Conservation (phyloP, 2,888 invertebrate species). For the Ditula angustiorana region DNA sequence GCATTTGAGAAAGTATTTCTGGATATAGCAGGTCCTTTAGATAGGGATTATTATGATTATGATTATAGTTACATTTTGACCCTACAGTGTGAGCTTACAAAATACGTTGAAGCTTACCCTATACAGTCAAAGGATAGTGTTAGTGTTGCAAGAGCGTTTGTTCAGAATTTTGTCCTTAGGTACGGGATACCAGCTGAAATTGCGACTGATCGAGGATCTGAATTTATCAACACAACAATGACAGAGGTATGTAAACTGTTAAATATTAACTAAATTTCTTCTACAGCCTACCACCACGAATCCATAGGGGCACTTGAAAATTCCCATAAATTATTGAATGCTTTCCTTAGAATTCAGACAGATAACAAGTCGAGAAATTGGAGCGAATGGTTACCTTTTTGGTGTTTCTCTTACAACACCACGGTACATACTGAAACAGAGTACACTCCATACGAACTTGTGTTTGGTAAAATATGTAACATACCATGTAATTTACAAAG, state of each 20-base stretch:
- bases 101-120: neutral
- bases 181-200: neutral
- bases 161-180: conserved; percentile 1
- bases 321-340: conserved; percentile 33
- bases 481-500: conserved; percentile 38
- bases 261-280: conserved; percentile 28
- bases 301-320: conserved; percentile 33
- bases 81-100: neutral
- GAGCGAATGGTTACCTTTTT: conserved; percentile 44
- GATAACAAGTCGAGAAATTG: conserved; percentile 39
- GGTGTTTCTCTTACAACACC: conserved; percentile 44
- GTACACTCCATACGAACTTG: conserved; percentile 40
- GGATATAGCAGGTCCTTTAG: conserved; percentile 1
- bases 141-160: neutral
- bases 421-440: conserved; percentile 39
- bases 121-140: neutral
- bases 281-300: conserved; percentile 37
- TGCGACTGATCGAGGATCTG: neutral
- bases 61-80: too few species aligned
- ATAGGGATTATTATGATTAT: neutral
- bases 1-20: conserved; percentile 4
- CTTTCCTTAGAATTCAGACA: conserved; percentile 40
- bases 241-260: conserved; percentile 38
- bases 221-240: conserved; percentile 31
- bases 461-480: conserved; percentile 40